Evolutionary conservation across 2,797 vertebrate genomes (phyloP).

Genomic region (Chelonia mydas): DNA sequence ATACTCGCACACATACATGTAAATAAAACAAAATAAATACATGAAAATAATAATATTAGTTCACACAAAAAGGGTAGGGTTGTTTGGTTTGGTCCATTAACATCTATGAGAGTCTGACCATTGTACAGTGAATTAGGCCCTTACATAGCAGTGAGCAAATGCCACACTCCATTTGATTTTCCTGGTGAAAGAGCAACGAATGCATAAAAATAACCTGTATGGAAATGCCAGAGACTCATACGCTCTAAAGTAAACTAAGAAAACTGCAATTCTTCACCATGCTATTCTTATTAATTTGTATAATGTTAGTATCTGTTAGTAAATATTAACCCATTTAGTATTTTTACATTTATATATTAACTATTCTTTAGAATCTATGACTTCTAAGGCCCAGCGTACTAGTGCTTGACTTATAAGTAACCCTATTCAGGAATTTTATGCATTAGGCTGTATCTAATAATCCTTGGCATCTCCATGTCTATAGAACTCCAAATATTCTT

Average conservation of each 20-base stretch:
- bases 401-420: no score
- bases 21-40: slow-evolving; percentile 30
- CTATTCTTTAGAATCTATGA: no score
- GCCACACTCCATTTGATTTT: slow-evolving; percentile 74
- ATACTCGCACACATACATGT: not conserved
- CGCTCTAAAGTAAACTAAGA: not conserved
- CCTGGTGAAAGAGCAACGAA: slow-evolving; percentile 71
- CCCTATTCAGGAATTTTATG: not conserved
- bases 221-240: not conserved
- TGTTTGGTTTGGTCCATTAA: slow-evolving; percentile 64
- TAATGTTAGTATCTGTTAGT: not conserved
- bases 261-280: not conserved
- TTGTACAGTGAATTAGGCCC: slow-evolving; percentile 69
- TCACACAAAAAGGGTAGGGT: slow-evolving; percentile 25
- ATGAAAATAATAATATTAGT: slow-evolving; percentile 60
- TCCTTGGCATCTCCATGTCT: not conserved
- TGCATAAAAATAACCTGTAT: slow-evolving; percentile 49
- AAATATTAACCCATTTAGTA: not conserved
- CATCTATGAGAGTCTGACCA: slow-evolving; percentile 63
- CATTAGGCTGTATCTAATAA: not conserved
- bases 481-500: not conserved
- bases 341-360: not conserved
- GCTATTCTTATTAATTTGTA: not conserved
- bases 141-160: slow-evolving; percentile 73
- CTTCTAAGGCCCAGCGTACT: no score